Evolutionary conservation across 2,113 vertebrate species (phyloP), one percentile per base, ranked within the genome.

Genomic region (Clupea harengus): DNA sequence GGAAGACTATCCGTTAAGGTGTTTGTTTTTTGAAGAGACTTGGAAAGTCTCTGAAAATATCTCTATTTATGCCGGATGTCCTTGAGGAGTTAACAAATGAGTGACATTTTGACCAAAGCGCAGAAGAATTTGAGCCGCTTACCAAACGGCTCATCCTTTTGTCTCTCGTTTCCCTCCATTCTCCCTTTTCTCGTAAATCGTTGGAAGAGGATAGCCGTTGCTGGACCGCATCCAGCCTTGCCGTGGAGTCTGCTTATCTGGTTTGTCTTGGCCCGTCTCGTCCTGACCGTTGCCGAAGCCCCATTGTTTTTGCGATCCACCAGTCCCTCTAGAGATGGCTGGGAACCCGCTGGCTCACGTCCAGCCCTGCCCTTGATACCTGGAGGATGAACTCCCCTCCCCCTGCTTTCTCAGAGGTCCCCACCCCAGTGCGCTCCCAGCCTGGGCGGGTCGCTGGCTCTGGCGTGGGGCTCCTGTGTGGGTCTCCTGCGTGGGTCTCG

Each of bases 111-210:
- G 64, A 32, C 64, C 64, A 72, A 72, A 72, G 64, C 64, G 10
- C 25, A 28, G 64, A 13, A 13, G 64, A 72, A 32, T 25, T 32
- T 28, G 64, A 72, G 64, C 64, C 11, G 64, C 64, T 72, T 72
- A 72, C 64, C 64, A 72, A 72, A 11, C 8, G 64, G 9, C 64
- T 72, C 64, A 72, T 72, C 64, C 64, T 72, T 72, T 72, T 72
- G 64, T 72, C 25, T 72, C 64, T 72, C 25, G 15, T 54, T 54
- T 54, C 52, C 52, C 60, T 67, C 54, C 54, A 4, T 57, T 57
- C 60, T 67, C 60, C 9, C 60, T 67, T 6, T 67, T n/a, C 60
- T 67, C 25, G 1, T 67, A 67, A 67, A 67, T 13, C 25, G n/a
- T 67, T 67, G 60, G 20, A 67, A 67, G 10, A n/a, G 25, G 10